These are phyloP conservation scores for Scaptomyza montana DNA, from an alignment of 1,140 invertebrate genomes.

Conservation along the genomic window DNA sequence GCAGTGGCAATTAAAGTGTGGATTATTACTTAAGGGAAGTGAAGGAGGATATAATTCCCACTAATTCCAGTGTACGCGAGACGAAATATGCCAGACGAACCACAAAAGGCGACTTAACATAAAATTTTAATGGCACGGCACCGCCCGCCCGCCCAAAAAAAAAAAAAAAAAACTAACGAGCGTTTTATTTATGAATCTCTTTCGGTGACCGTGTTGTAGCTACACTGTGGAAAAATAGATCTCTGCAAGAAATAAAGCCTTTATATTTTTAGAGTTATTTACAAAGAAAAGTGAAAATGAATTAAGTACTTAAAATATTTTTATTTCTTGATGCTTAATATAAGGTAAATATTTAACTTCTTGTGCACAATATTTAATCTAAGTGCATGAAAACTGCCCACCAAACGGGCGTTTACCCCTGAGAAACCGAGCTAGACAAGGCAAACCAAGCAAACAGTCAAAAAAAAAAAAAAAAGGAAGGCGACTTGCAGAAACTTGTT, in stretches of 20 bases:
- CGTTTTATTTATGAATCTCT: constrained; percentile 65
- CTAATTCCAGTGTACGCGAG: constrained; percentile 43
- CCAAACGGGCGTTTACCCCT: background rate
- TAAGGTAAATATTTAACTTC: background rate
- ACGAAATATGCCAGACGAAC: constrained; percentile 19
- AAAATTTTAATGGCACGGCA: constrained; percentile 29
- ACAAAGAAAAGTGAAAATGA: too few relatives aligned
- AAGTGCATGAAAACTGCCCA: background rate
- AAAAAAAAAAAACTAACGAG: constrained; percentile 51
- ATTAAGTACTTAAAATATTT: too few relatives aligned
- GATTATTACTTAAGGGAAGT: background rate
- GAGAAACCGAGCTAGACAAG: background rate
- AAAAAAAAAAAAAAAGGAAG: too few relatives aligned
- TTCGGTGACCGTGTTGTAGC: constrained; percentile 28
- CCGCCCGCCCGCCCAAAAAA: background rate
- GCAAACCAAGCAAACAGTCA: constrained; percentile 33
- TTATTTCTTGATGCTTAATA: too few relatives aligned
- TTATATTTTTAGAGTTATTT: too few relatives aligned
- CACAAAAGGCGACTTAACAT: constrained; percentile 47
- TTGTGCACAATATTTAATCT: too few relatives aligned
- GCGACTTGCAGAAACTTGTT: constrained; percentile 39
- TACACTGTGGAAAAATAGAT: constrained; percentile 15
- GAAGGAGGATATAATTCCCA: background rate
- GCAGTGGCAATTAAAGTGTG: constrained; percentile 34
- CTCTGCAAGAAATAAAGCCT: too few relatives aligned